These are phyloP conservation scores for Karalla daura DNA, from an alignment of 2,797 vertebrate species.

Conservation along the genomic window DNA sequence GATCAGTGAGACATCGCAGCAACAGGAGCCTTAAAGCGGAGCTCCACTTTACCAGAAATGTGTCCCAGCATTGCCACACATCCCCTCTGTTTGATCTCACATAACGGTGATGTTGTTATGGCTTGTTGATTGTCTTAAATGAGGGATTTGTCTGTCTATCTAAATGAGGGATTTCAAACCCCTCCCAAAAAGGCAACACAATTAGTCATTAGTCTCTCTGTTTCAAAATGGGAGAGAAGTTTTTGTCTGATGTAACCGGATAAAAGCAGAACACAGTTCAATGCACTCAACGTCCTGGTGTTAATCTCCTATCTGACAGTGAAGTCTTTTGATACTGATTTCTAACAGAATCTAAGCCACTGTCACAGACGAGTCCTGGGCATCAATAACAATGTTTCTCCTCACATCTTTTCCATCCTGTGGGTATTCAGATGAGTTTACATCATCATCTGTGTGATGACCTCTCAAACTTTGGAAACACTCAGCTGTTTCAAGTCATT, in stretches of 20 bases:
- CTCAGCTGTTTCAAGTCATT: constrained; percentile 37
- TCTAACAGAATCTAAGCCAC: not conserved
- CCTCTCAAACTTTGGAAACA: not conserved
- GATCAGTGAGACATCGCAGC: not conserved
- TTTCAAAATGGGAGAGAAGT: no score
- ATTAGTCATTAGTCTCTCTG: not conserved
- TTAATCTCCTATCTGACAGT: not conserved
- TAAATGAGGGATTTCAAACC: not conserved
- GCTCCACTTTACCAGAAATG: not conserved
- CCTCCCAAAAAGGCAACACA: not conserved
- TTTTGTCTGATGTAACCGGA: not conserved
- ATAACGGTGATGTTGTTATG: no score
- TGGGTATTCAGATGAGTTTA: not conserved
- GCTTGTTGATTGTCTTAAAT: no score
- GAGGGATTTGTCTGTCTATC: no score
- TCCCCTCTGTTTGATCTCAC: no score
- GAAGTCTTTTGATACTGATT: not conserved
- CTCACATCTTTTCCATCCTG: no score
- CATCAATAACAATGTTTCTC: no score
- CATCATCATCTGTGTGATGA: not conserved
- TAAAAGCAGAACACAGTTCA: not conserved
- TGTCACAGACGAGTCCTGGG: no score
- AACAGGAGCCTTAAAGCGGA: not conserved
- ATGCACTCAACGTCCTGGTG: not conserved
- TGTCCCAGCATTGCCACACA: not conserved